These are phyloP conservation scores for Hetaerina americana DNA, from an alignment of 1,140 invertebrate genomes.

Conservation along the genomic window DNA sequence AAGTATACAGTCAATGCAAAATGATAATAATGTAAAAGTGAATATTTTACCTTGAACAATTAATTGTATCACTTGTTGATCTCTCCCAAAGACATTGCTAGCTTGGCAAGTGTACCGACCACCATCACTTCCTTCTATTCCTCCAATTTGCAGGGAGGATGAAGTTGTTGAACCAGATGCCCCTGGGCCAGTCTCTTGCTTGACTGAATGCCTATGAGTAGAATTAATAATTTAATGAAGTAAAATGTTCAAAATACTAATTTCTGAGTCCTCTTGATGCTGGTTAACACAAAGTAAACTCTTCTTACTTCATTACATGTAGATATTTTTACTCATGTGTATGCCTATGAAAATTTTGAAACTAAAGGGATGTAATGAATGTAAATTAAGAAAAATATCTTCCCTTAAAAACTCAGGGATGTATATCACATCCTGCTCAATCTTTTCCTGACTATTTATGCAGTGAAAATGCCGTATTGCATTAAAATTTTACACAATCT, in stretches of 20 bases:
- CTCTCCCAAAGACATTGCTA: constrained; percentile 65
- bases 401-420: no score
- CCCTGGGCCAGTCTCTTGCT: constrained; percentile 46
- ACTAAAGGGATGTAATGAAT: no score
- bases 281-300: no score
- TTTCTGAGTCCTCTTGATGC: constrained; percentile 3
- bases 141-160: constrained; percentile 50
- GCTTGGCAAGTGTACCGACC: constrained; percentile 73
- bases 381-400: no score
- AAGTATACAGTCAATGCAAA: background rate
- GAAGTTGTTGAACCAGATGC: constrained; percentile 37
- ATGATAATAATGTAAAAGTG: background rate
- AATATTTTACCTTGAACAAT: constrained; percentile 65
- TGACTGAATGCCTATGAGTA: constrained; percentile 43
- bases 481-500: no score
- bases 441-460: no score
- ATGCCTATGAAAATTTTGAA: no score
- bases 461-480: no score
- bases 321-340: no score
- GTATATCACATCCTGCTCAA: no score
- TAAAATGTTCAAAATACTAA: background rate
- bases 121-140: constrained; percentile 56
- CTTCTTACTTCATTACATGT: no score
- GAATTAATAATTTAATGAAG: background rate
- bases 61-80: constrained; percentile 66